phyloP scores from a whole-genome alignment of 2,797 vertebrate genomes.

The Scyliorhinus canicula region DNA sequence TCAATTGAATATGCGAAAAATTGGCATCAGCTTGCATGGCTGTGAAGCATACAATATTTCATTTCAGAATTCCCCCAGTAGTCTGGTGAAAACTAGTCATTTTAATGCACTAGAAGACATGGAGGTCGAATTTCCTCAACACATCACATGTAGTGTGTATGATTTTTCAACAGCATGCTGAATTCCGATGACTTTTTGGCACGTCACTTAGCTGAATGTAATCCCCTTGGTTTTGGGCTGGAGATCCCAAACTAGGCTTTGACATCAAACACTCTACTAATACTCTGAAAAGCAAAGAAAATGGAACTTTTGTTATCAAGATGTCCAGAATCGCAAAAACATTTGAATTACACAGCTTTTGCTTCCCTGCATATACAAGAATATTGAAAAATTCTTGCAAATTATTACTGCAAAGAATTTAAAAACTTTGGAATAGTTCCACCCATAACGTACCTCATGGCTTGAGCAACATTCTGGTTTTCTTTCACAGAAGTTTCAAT shows the following conservation, averaged over 20 bases:
- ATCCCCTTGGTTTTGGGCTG: constrained; percentile 48
- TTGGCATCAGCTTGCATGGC: background rate
- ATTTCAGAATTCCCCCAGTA: constrained; percentile 2
- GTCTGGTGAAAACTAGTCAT: background rate
- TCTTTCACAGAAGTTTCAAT: constrained; percentile 81
- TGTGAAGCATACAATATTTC: background rate
- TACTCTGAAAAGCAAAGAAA: background rate
- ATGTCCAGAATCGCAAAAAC: background rate
- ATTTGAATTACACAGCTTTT: background rate
- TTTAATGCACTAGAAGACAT: background rate
- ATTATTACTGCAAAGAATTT: background rate
- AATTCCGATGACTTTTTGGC: constrained; percentile 35
- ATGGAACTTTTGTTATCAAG: background rate
- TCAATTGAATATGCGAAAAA: background rate
- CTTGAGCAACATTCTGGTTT: constrained; percentile 71
- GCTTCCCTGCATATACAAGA: background rate
- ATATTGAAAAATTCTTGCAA: too few relatives aligned
- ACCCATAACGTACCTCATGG: constrained; percentile 64
- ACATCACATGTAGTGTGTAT: too few relatives aligned
- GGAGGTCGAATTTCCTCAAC: background rate
- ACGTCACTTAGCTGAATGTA: constrained; percentile 59
- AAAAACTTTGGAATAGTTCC: background rate
- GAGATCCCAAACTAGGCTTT: constrained; percentile 13
- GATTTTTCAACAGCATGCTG: constrained; percentile 38
- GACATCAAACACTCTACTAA: constrained; percentile 41